A percentile compares a stretch with the other conserved stretches of the same genome.
These are phyloP conservation scores for Colossoma macropomum DNA, from an alignment of 2,113 vertebrate species.

Conservation along the genomic window DNA sequence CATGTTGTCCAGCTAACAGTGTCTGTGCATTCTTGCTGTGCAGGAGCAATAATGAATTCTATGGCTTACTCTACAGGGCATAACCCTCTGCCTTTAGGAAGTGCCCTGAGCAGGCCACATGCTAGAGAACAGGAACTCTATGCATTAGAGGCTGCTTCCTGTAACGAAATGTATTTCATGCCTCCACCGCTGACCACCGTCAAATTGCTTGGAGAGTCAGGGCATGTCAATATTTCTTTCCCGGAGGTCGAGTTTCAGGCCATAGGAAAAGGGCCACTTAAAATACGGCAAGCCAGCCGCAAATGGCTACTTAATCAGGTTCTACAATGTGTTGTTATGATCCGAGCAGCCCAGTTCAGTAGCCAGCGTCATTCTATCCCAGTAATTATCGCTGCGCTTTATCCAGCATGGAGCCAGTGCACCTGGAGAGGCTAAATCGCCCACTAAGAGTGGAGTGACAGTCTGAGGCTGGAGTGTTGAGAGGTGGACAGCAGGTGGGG, in stretches of 20 bases:
- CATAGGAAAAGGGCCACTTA: conserved; percentile 68
- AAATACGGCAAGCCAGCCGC: conserved; percentile 69
- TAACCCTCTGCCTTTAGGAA: conserved; percentile 56
- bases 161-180: conserved; percentile 70
- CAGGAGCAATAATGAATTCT: background rate
- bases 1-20: background rate
- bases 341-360: conserved; percentile 73
- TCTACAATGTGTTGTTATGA: conserved; percentile 80
- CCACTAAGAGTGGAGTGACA: conserved; percentile 30
- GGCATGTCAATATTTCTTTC: conserved; percentile 71
- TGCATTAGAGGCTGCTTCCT: conserved; percentile 65
- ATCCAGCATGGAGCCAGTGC: conserved; percentile 60
- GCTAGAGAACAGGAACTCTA: conserved; percentile 54
- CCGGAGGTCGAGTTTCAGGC: conserved; percentile 75
- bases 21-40: background rate
- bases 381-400: conserved; percentile 77
- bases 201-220: conserved; percentile 65
- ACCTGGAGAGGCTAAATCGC: conserved; percentile 41
- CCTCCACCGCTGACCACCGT: conserved; percentile 60
- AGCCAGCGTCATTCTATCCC: conserved; percentile 71
- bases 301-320: conserved; percentile 81
- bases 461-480: conserved; percentile 7
- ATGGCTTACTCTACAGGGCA: conserved; percentile 29
- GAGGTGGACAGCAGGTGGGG: background rate
- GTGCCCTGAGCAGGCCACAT: conserved; percentile 50